Base-by-base conservation (phyloP, 2,797 vertebrate genomes). In the Gobio occitaniae region DNA sequence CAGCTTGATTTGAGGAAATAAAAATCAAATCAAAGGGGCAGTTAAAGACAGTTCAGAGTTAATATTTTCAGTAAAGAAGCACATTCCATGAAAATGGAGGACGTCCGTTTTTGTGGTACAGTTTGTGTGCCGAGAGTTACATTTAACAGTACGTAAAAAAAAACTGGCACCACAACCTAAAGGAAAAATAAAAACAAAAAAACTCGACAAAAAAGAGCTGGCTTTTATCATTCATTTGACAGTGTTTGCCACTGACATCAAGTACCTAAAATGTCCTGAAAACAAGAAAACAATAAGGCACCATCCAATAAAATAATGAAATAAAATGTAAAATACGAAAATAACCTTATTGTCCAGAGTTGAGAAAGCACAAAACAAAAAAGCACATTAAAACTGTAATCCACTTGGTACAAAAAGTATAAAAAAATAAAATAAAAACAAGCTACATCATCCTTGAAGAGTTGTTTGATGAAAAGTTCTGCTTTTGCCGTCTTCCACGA, bases 381-480 rank as follows among this genome's bases (percentile, higher is more conserved):
- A 95, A 91, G 95, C 94, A 96, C 96, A 95, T 96, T 93, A 97
- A 97, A 97, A 96, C 52, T 95, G 96, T 95, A 96, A 91, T 97
- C 94, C 93, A 92, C 87, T 90, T 91, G 95, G 95, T 96, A 95
- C 94, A 96, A 96, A 95, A 93, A 80, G 88, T 87, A 88, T 86
- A 88, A 87, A 88, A 89, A 80, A 78, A 69, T 8, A 1, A 90
- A 91, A 96, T 95, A 95, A 94, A 87, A 91, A 89, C 90, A 91
- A 88, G 93, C 96, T 97, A 99, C 96, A 98, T 98, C 96, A 99
- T 99, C 93, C 98, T 94, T 92, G 98, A 98, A 88, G 98, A 97
- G 1, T 97, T 96, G 87, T 98, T 98, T 91, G 98, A 97, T 86
- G 96, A 96, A 95, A 99, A 94, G 90, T 99, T 98, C 94, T 99